Percentiles rank a stretch among this genome's conserved stretches.
Evolutionary conservation across 1,140 invertebrate genomes (phyloP).

Genomic region (Musca domestica): DNA sequence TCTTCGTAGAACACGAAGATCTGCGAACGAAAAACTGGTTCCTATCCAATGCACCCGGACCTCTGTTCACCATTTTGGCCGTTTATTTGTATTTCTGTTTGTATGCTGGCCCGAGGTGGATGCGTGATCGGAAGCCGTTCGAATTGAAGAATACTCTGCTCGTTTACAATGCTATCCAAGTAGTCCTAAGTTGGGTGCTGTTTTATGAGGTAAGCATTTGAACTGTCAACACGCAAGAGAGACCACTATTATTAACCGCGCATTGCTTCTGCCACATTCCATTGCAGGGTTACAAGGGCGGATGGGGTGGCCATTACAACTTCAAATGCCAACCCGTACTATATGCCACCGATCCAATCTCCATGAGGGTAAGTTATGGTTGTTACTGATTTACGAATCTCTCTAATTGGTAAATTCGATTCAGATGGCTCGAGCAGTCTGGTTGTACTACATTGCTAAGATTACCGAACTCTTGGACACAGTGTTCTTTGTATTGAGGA

Average conservation of each 20-base stretch:
- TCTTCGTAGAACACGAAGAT: conserved; percentile 52
- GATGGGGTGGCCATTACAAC: conserved; percentile 72
- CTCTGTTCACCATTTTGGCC: conserved; percentile 70
- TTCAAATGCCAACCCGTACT: conserved; percentile 82
- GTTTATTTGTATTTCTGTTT: conserved; percentile 72
- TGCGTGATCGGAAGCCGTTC: conserved; percentile 82
- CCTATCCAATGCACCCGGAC: conserved; percentile 75
- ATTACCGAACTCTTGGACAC: conserved; percentile 68
- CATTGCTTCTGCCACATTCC: neutral
- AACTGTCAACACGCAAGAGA: conserved; percentile 2
- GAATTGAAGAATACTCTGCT: conserved; percentile 73
- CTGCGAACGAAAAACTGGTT: conserved; percentile 68
- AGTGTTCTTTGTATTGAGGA: conserved; percentile 80
- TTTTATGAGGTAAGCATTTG: conserved; percentile 63
- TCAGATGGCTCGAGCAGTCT: conserved; percentile 65
- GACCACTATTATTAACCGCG: neutral
- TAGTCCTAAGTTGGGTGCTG: conserved; percentile 70
- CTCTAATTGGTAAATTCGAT: neutral
- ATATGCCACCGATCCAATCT: conserved; percentile 70
- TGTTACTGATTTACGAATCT: neutral
- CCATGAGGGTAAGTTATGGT: conserved; percentile 66
- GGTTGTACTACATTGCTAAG: conserved; percentile 65
- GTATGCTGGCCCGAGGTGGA: conserved; percentile 72
- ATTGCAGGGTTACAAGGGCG: conserved; percentile 58
- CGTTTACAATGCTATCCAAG: conserved; percentile 78